These are phyloP conservation scores for Myocastor coypus DNA, from an alignment of 2,113 vertebrate genomes.

Conservation along the genomic window DNA sequence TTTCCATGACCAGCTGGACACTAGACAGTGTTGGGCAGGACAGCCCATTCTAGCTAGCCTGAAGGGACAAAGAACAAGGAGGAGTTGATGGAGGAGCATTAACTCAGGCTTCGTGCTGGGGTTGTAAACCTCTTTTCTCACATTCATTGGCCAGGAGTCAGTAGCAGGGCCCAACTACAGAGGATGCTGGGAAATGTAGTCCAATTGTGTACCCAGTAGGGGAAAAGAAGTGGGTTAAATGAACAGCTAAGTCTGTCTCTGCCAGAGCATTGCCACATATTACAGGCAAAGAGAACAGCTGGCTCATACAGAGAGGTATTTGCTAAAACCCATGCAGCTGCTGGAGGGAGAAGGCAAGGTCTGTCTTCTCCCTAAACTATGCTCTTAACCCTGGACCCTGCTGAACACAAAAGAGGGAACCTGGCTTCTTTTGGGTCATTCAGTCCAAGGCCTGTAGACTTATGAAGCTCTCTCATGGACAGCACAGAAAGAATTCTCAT, in stretches of 20 bases:
- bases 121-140: not conserved
- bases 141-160: not conserved
- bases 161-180: not conserved
- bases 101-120: not conserved
- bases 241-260: not conserved
- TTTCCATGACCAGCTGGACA: not conserved
- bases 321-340: not conserved
- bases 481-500: not conserved
- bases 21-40: not conserved
- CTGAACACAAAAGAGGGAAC: not conserved
- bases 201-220: not conserved
- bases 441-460: not conserved
- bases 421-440: not conserved
- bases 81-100: not conserved
- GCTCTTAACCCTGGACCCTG: not conserved
- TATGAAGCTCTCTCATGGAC: not conserved
- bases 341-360: not conserved
- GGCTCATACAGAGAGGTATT: not conserved
- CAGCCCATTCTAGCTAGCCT: not conserved
- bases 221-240: not conserved
- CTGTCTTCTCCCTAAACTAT: not conserved
- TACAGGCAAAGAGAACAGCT: not conserved
- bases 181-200: conserved; percentile 44
- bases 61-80: not conserved
- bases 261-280: not conserved